Conservation (phyloP, 2,113 vertebrate species). For the Gallinago media region DNA sequence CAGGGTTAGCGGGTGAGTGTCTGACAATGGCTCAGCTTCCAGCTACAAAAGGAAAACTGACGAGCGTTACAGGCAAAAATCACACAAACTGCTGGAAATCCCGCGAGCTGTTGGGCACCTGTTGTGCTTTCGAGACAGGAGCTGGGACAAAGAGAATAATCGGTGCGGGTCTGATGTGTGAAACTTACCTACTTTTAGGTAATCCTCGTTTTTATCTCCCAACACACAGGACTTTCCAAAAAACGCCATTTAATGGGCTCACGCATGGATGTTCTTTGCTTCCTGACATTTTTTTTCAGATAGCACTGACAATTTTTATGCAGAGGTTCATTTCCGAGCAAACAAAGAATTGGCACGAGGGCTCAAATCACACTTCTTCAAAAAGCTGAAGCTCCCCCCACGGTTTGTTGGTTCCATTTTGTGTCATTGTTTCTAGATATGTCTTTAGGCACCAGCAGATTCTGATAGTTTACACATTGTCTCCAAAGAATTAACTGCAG, state of each 20-base stretch:
- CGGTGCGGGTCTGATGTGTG: fast-evolving
- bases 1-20: background rate
- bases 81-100: background rate
- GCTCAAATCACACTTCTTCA: background rate
- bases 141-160: background rate
- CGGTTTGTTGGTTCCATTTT: background rate
- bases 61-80: fast-evolving
- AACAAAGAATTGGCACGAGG: constrained; percentile 22
- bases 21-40: background rate
- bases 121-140: fast-evolving
- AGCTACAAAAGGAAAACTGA: background rate
- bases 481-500: constrained; percentile 7
- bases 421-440: constrained; percentile 26
- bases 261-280: background rate
- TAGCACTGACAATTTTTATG: background rate
- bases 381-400: background rate
- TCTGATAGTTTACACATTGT: background rate
- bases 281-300: background rate
- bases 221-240: fast-evolving
- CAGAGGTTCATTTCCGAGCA: constrained; percentile 19
- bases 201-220: background rate
- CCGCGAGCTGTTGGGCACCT: fast-evolving
- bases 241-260: background rate
- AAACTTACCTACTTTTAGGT: background rate
- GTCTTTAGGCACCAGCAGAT: constrained; percentile 8